These are phyloP conservation scores for Enteromius unitaeniatus DNA, from an alignment of 2,797 vertebrate genomes.

Conservation along the genomic window DNA sequence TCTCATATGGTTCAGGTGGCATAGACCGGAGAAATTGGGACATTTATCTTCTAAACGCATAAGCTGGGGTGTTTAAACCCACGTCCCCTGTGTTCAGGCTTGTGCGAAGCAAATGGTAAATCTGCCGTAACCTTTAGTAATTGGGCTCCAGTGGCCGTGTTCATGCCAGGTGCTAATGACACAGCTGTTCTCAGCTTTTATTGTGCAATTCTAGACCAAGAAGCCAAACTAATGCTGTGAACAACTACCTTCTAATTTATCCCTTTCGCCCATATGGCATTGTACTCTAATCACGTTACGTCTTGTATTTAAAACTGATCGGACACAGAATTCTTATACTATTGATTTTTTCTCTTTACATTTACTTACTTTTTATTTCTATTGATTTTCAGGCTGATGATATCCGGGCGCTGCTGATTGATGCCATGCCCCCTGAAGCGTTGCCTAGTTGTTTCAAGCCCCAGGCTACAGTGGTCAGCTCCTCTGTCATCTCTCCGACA, in stretches of 20 bases:
- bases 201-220: conserved; percentile 22
- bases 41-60: conserved; percentile 36
- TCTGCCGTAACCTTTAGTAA: conserved; percentile 42
- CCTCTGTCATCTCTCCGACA: conserved; percentile 84
- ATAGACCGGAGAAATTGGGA: conserved; percentile 10
- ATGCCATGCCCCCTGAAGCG: conserved; percentile 90
- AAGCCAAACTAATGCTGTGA: conserved; percentile 9
- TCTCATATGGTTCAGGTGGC: conserved; percentile 39
- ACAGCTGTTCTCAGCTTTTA: conserved; percentile 38
- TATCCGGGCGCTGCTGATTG: conserved; percentile 87
- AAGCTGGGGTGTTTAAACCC: conserved; percentile 30
- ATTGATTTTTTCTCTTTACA: not conserved
- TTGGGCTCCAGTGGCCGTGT: conserved; percentile 35
- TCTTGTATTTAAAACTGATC: conserved; percentile 22
- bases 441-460: conserved; percentile 88
- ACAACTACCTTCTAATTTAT: not conserved
- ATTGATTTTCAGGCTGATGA: conserved; percentile 82
- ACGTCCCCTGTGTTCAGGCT: not conserved
- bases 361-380: not conserved
- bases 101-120: conserved; percentile 28
- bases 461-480: conserved; percentile 77
- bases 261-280: not conserved
- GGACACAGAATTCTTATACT: not conserved
- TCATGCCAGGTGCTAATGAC: conserved; percentile 43
- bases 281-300: not conserved